Evolutionary conservation across 2,888 invertebrate genomes (phyloP), one percentile per base, ranked within the genome.

Genomic region (Laothoe populi): DNA sequence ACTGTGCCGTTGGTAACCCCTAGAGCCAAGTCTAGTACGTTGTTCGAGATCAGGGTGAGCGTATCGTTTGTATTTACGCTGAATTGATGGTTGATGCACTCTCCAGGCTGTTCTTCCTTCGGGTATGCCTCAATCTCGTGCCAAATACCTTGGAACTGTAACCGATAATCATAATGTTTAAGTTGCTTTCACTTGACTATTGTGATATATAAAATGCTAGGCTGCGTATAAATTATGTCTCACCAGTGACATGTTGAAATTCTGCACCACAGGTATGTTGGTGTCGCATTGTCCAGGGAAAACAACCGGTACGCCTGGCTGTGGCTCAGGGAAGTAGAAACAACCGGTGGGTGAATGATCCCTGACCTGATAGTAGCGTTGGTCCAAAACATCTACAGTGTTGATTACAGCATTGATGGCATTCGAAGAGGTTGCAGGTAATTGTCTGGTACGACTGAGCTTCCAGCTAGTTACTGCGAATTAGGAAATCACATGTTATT

Each of bases 401-500:
- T 64, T 71, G 0, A 86, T 74, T 0, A 77, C 65, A 0, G 19
- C 60, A 53, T 81, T 72, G 11, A 91, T 87, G 0, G 69, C 72
- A 0, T 48, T 61, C 16, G 64, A 64, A 0, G 80, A 81, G 7
- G 40, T 60, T 1, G 62, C 10, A 1, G 78, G 38, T n/a, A 88
- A 65, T 2, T 70, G 40, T 57, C 82, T 85, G 0, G 72, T 72
- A 67, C 85, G 81, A 61, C 90, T 87, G 0, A 91, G 76, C 58
- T 90, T 89, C 91, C 91, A 91, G 59, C 81, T 77, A 44, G 71
- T 78, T 0, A 89, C 90, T 90, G 74, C n/a, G 11, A 42, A 4
- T 19, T 13, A 21, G 5, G 42, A 42, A 16, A 24, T n/a, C 4
- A 2, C 0, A 24, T 40, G 19, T 4, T 11, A 11, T 31, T n/a